Evolutionary conservation across 2,113 vertebrate genomes (phyloP).

Genomic region (Rhegmatorhina hoffmannsi): DNA sequence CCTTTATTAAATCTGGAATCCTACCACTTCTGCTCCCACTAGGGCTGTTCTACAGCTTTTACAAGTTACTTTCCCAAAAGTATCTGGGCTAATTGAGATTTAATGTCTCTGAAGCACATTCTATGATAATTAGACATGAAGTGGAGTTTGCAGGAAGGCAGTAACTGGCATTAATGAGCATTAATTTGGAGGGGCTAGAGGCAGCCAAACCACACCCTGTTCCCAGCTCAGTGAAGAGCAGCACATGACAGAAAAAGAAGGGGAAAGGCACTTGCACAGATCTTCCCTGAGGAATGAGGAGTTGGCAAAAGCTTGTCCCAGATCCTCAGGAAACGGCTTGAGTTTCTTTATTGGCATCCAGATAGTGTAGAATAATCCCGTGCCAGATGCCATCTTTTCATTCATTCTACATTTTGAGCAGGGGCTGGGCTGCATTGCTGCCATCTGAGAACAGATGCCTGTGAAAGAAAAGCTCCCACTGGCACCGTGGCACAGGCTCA

Average conservation of each 20-base stretch:
- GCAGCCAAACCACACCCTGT: fast-evolving
- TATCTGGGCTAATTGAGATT: neutral
- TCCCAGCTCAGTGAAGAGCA: neutral
- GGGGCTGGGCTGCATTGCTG: neutral
- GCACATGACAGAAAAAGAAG: neutral
- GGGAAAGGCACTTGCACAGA: fast-evolving
- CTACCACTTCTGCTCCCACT: neutral
- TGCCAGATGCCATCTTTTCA: neutral
- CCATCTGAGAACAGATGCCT: neutral
- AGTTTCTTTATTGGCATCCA: neutral
- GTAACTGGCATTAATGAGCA: neutral
- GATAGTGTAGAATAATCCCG: neutral
- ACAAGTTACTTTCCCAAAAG: neutral
- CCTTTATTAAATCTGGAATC: neutral
- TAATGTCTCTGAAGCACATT: neutral
- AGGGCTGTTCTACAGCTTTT: neutral
- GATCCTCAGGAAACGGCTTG: neutral
- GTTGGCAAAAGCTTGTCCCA: neutral
- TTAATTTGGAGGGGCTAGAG: neutral
- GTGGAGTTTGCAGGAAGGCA: neutral
- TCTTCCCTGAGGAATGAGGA: neutral
- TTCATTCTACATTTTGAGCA: neutral
- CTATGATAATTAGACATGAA: neutral
- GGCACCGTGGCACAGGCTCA: fast-evolving
- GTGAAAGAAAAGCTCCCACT: neutral